phyloP scores from a whole-genome alignment of 1,140 invertebrate genomes.

The Coelopa frigida region DNA sequence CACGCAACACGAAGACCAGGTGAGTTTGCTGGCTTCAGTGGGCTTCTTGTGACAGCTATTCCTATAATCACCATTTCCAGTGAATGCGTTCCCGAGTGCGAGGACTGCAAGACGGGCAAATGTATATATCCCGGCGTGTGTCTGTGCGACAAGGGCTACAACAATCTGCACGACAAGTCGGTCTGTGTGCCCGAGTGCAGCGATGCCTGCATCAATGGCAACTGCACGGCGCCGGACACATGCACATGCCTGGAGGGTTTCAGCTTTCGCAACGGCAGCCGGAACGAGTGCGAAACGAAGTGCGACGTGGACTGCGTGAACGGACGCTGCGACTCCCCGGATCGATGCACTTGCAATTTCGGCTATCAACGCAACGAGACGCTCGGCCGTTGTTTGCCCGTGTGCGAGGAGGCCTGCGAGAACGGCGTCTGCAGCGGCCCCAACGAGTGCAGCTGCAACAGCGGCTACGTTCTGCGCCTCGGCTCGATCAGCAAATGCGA shows the following conservation, averaged over 20 bases:
- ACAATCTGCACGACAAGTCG: slow-evolving; percentile 18
- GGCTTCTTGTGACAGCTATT: background rate
- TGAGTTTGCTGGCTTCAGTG: slow-evolving; percentile 19
- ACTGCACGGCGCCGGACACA: slow-evolving; percentile 44
- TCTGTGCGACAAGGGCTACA: slow-evolving; percentile 25
- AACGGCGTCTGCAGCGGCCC: slow-evolving; percentile 55
- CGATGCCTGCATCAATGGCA: slow-evolving; percentile 41
- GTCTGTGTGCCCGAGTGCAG: slow-evolving; percentile 27
- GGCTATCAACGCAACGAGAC: slow-evolving; percentile 46
- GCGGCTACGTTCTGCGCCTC: slow-evolving; percentile 20
- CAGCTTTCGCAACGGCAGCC: slow-evolving; percentile 20
- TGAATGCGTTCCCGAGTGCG: slow-evolving; percentile 27
- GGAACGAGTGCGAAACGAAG: slow-evolving; percentile 20
- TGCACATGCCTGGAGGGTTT: slow-evolving; percentile 34
- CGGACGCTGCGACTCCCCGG: slow-evolving; percentile 48
- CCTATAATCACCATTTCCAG: slow-evolving; percentile 4
- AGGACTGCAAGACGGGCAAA: slow-evolving; percentile 26
- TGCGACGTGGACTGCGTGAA: slow-evolving; percentile 51
- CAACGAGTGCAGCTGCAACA: slow-evolving; percentile 49
- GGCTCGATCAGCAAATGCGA: slow-evolving; percentile 23
- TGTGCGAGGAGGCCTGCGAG: slow-evolving; percentile 52
- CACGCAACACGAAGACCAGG: slow-evolving; percentile 18
- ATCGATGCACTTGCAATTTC: slow-evolving; percentile 51
- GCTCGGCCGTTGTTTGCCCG: slow-evolving; percentile 46
- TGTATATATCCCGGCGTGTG: slow-evolving; percentile 28